Evolutionary conservation across 2,797 vertebrate species (phyloP).

Genomic region (Lepus oiostolus): DNA sequence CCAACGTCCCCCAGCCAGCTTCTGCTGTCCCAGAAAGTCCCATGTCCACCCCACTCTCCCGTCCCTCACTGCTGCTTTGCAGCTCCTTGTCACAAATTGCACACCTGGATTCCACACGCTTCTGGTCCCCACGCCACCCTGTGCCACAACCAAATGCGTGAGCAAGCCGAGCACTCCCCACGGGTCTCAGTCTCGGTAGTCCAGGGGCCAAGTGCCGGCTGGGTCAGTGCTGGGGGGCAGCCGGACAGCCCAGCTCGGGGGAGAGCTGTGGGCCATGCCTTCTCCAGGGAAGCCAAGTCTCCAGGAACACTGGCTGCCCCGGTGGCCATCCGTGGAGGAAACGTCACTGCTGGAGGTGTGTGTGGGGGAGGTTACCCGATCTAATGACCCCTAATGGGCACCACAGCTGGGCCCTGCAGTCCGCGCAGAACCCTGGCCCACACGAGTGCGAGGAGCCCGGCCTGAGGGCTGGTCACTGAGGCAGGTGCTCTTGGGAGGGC

Average conservation of each 20-base stretch:
- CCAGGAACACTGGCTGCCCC: too few relatives aligned
- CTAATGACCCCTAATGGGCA: too few relatives aligned
- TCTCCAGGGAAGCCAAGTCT: too few relatives aligned
- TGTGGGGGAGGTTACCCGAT: too few relatives aligned
- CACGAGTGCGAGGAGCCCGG: too few relatives aligned
- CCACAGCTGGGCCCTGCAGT: too few relatives aligned
- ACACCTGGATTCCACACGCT: slow-evolving; percentile 15
- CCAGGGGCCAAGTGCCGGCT: not conserved
- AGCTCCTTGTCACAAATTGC: slow-evolving; percentile 25
- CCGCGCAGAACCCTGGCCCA: too few relatives aligned
- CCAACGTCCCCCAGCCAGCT: rapidly evolving
- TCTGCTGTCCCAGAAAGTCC: not conserved
- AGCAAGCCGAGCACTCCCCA: slow-evolving; percentile 38
- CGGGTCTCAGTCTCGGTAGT: not conserved
- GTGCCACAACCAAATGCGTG: not conserved
- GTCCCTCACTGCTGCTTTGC: not conserved
- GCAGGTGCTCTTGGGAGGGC: too few relatives aligned
- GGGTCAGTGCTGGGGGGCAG: not conserved
- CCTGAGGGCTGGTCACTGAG: too few relatives aligned
- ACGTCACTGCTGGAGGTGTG: too few relatives aligned
- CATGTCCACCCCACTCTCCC: rapidly evolving
- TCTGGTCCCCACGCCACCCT: not conserved
- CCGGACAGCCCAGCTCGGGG: not conserved
- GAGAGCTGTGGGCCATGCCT: not conserved
- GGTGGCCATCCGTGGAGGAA: too few relatives aligned